Base-by-base conservation (phyloP, 2,888 invertebrate species). In the Rotaria socialis region DNA sequence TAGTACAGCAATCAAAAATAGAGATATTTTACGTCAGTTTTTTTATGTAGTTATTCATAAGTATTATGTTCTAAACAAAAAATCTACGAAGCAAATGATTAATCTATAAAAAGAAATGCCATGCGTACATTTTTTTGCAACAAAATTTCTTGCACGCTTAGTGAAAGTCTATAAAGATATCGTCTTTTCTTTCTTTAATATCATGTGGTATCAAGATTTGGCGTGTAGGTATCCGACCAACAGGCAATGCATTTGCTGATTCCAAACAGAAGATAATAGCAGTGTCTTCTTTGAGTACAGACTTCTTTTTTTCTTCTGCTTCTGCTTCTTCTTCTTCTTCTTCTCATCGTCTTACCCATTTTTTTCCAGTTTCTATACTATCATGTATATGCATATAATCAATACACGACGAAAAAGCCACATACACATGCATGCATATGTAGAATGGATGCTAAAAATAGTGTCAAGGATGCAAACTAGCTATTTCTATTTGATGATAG, bases 401-500 rank as follows among this genome's bases (percentile, higher is more conserved):
- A 4, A 67, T 4, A 67, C 35, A 41, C 0, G 5, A 5, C 6
- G 35, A 35, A 67, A 19, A 67, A 35, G 67, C 67, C 27, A 27
- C n/a, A 67, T 67, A 67, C 67, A 67, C 67, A 67, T 67, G 67
- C 67, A 16, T 14, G 27, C 27, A 35, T 41, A 67, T 11, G 0
- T 8, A 35, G 27, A 67, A 67, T 67, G 8, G 14, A 35, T n/a
- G 35, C 67, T 41, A 67, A 67, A 67, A 67, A 67, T 67, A 67
- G 11, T 67, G 67, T 67, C 67, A 67, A 67, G 67, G 67, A 67
- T 41, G 35, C 35, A 7, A 67, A 24, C 35, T 67, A 67, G 67
- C 35, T 67, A 67, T 41, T 67, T 67, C 67, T 67, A 67, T 67
- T 35, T 67, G 67, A 67, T 67, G 67, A 67, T 35, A 67, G 67